These are phyloP conservation scores for Xanthia icteritia DNA, from an alignment of 2,888 invertebrate species.

Conservation along the genomic window DNA sequence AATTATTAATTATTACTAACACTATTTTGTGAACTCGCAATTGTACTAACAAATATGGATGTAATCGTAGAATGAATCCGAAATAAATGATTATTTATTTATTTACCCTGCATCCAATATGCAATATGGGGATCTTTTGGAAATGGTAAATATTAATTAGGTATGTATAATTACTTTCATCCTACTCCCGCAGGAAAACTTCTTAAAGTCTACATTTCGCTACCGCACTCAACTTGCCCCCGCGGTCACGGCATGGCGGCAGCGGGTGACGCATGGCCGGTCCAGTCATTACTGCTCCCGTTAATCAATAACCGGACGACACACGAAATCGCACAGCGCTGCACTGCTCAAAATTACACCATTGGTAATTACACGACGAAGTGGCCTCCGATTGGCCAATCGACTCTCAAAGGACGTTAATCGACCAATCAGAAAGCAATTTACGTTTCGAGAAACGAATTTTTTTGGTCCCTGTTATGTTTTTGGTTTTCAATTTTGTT, in stretches of 20 bases:
- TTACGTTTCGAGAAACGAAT: conserved; percentile 52
- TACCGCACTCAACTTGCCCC: conserved; percentile 22
- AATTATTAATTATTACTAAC: too few species aligned
- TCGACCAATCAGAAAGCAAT: conserved; percentile 66
- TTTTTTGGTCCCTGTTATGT: conserved; percentile 37
- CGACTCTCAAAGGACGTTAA: conserved; percentile 64
- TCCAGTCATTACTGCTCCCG: conserved; percentile 78
- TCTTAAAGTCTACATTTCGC: conserved; percentile 8
- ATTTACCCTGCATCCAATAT: too few species aligned
- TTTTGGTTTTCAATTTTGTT: background rate
- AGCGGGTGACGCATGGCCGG: conserved; percentile 75
- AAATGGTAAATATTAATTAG: background rate
- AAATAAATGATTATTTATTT: too few species aligned
- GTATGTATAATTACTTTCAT: background rate
- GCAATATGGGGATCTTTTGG: too few species aligned
- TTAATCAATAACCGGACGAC: conserved; percentile 81
- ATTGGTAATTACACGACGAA: conserved; percentile 65
- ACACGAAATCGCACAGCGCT: conserved; percentile 63
- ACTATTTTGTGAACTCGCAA: too few species aligned
- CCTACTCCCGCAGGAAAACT: background rate
- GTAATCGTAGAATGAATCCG: too few species aligned
- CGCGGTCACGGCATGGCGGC: conserved; percentile 40
- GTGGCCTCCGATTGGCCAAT: conserved; percentile 63
- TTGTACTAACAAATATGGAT: too few species aligned
- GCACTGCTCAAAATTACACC: conserved; percentile 69